phyloP scores from a whole-genome alignment of 1,140 invertebrate genomes.

The Trinorchestia longiramus region DNA sequence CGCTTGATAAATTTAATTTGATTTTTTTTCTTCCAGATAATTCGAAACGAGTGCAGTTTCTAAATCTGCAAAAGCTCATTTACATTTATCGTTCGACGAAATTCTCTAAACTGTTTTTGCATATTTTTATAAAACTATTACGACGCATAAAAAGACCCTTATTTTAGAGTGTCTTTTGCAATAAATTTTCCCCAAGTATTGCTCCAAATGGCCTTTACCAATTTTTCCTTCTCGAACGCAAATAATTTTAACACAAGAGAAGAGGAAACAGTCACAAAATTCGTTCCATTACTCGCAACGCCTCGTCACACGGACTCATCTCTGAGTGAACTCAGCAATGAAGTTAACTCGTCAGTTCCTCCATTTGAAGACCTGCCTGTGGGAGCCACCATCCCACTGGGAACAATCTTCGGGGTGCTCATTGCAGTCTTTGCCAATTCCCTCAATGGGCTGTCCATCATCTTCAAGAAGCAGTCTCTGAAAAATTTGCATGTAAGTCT shows the following conservation, averaged over 20 bases:
- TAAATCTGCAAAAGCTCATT: not conserved
- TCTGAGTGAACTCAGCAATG: not conserved
- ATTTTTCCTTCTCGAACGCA: not conserved
- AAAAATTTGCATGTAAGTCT: constrained; percentile 59
- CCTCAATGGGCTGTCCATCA: constrained; percentile 63
- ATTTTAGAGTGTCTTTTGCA: not conserved
- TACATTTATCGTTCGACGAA: not conserved
- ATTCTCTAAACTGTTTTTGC: not conserved
- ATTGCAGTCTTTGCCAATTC: constrained; percentile 61
- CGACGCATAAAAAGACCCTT: not conserved
- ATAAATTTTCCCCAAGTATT: not conserved
- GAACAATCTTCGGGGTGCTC: constrained; percentile 61
- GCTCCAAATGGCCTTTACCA: not conserved
- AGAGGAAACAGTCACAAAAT: not conserved
- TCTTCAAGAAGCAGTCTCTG: constrained; percentile 63
- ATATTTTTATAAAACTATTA: not conserved
- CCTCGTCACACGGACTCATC: not conserved
- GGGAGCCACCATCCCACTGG: constrained; percentile 41
- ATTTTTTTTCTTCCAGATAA: not conserved
- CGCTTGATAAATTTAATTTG: not conserved
- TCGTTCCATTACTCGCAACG: not conserved
- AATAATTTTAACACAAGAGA: not conserved
- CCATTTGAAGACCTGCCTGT: not conserved
- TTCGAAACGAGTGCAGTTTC: not conserved
- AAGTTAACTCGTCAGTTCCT: not conserved